Conservation (phyloP, 2,888 invertebrate species). For the Torymus texanus region DNA sequence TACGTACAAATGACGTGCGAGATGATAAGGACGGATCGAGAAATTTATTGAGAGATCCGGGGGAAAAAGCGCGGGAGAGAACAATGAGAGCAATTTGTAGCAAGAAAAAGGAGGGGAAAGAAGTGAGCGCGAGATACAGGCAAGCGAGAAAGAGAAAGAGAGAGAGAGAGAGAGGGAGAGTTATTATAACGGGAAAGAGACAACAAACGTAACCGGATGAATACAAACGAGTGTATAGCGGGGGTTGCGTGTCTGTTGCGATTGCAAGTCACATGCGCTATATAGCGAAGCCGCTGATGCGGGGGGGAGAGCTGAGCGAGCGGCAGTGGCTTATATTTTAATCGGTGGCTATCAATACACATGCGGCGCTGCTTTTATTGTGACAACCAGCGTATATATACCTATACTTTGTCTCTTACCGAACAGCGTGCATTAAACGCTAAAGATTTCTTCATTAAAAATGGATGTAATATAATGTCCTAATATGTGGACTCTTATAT, state of each 20-base stretch:
- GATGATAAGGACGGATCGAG: constrained; percentile 35
- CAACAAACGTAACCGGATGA: constrained; percentile 62
- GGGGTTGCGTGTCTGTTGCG: constrained; percentile 47
- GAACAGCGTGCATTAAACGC: neutral
- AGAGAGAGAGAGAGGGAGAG: constrained; percentile 40
- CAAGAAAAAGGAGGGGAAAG: constrained; percentile 2
- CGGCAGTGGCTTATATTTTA: constrained; percentile 48
- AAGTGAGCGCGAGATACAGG: constrained; percentile 42
- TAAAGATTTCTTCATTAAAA: constrained; percentile 23
- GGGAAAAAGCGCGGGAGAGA: neutral
- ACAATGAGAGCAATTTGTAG: constrained; percentile 47
- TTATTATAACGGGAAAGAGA: constrained; percentile 55
- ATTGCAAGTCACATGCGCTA: constrained; percentile 46
- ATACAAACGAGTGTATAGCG: constrained; percentile 61
- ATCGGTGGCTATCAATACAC: constrained; percentile 46
- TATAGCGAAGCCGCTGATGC: neutral
- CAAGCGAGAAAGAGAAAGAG: constrained; percentile 52
- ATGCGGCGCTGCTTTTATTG: constrained; percentile 33
- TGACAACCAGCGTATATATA: constrained; percentile 2
- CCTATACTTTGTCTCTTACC: constrained; percentile 22
- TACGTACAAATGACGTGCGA: constrained; percentile 14
- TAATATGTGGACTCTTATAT: no score
- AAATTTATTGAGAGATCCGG: constrained; percentile 37
- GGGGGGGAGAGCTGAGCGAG: neutral
- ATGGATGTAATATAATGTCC: neutral